Conservation (phyloP, 2,797 vertebrate genomes). For the Poecilia wingei region DNA sequence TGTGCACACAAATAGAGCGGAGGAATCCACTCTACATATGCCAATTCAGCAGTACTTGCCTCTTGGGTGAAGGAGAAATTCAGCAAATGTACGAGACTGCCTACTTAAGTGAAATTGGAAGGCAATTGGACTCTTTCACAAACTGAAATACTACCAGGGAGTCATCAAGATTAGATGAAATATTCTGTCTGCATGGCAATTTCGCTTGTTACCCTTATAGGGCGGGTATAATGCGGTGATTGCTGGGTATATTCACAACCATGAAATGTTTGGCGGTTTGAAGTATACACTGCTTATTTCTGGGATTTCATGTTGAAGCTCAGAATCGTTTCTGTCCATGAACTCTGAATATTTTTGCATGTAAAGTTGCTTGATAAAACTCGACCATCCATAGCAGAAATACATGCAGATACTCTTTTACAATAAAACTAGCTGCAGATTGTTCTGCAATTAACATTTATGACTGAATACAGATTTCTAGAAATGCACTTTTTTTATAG, state of each 20-base stretch:
- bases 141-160: background rate
- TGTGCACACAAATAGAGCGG: conserved; percentile 19
- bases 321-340: too few species aligned
- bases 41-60: conserved; percentile 30
- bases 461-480: background rate
- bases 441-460: background rate
- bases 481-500: background rate
- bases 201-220: conserved; percentile 1
- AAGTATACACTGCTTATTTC: background rate
- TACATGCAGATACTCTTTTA: background rate
- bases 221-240: conserved; percentile 7
- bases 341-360: background rate
- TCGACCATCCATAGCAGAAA: background rate
- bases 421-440: background rate
- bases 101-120: conserved; percentile 21
- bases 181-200: conserved; percentile 19
- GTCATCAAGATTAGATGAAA: conserved; percentile 18
- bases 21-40: conserved; percentile 21
- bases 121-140: conserved; percentile 15
- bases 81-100: conserved; percentile 31
- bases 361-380: background rate
- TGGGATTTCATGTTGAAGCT: background rate
- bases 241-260: background rate
- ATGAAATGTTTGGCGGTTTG: background rate
- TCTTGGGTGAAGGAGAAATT: conserved; percentile 31